Conservation (phyloP, 2,797 vertebrate genomes). For the Smutsia gigantea region DNA sequence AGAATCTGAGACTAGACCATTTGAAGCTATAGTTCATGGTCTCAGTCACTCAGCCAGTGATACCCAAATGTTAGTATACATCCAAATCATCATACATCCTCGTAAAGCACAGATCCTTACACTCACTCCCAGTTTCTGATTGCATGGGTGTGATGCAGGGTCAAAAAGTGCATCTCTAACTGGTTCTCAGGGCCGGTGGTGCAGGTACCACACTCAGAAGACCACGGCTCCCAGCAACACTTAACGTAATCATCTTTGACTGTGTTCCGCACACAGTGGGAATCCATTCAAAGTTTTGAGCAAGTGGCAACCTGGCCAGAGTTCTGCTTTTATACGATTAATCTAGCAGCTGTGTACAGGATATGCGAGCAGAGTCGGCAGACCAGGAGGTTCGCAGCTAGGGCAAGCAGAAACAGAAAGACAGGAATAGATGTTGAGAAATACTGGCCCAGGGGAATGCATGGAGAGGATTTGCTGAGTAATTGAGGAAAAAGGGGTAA, state of each 20-base stretch:
- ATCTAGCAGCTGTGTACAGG: background rate
- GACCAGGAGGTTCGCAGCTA: background rate
- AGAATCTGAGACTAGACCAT: background rate
- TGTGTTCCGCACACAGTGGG: background rate
- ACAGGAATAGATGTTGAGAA: background rate
- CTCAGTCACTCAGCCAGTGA: background rate
- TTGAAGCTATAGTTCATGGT: background rate
- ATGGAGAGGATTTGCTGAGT: background rate
- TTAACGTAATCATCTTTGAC: background rate
- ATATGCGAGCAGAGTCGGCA: background rate
- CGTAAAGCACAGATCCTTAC: background rate
- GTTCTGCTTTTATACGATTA: slow-evolving; percentile 19
- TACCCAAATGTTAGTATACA: background rate
- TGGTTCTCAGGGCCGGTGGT: background rate
- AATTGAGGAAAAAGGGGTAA: background rate
- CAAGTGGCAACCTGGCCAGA: background rate
- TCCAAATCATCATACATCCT: background rate
- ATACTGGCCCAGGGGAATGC: background rate
- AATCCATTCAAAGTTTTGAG: background rate
- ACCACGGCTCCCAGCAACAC: background rate
- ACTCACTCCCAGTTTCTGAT: background rate
- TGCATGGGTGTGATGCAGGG: background rate
- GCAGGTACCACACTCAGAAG: background rate
- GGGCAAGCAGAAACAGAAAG: background rate
- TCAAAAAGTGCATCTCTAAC: background rate